Conservation (phyloP, 92 coral and sea anemone genomes). For the Epizoanthus ramosus region DNA sequence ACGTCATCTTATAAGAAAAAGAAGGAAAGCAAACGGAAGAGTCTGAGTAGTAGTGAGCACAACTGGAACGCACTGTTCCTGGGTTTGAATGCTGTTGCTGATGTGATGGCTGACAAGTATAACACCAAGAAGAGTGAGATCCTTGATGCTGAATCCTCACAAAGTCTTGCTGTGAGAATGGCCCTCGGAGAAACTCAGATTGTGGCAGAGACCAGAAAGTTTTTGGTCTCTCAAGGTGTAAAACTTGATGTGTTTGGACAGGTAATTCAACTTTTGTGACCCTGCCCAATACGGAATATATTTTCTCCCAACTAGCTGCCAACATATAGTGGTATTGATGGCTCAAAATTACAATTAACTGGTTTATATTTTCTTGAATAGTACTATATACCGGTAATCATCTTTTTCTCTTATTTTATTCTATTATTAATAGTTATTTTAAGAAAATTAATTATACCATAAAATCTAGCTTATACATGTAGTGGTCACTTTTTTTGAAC, state of each 20-base stretch:
- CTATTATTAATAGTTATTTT: too few relatives aligned
- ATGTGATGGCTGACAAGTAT: slow-evolving; percentile 95
- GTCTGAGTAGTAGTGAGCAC: slow-evolving; percentile 83
- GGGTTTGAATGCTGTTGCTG: slow-evolving; percentile 96
- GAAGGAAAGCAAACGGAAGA: slow-evolving; percentile 74
- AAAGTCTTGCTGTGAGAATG: slow-evolving; percentile 95
- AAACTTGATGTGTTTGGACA: slow-evolving; percentile 98
- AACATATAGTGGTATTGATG: too few relatives aligned
- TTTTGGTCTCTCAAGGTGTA: slow-evolving; percentile 83
- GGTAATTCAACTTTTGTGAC: slow-evolving; percentile 46
- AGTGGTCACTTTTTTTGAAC: too few relatives aligned
- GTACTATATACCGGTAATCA: too few relatives aligned
- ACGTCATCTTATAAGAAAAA: slow-evolving; percentile 79
- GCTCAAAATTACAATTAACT: too few relatives aligned
- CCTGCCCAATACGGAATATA: too few relatives aligned
- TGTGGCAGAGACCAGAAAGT: slow-evolving; percentile 97
- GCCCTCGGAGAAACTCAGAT: slow-evolving; percentile 98
- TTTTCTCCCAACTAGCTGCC: too few relatives aligned
- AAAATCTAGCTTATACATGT: too few relatives aligned
- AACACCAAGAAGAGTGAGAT: slow-evolving; percentile 89
- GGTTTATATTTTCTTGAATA: too few relatives aligned
- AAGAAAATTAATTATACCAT: too few relatives aligned
- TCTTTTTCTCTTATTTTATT: too few relatives aligned
- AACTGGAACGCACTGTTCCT: slow-evolving; percentile 96
- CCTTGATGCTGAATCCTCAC: slow-evolving; percentile 84